Conservation (phyloP, 2,113 vertebrate genomes). For the Poeciliopsis prolifica region DNA sequence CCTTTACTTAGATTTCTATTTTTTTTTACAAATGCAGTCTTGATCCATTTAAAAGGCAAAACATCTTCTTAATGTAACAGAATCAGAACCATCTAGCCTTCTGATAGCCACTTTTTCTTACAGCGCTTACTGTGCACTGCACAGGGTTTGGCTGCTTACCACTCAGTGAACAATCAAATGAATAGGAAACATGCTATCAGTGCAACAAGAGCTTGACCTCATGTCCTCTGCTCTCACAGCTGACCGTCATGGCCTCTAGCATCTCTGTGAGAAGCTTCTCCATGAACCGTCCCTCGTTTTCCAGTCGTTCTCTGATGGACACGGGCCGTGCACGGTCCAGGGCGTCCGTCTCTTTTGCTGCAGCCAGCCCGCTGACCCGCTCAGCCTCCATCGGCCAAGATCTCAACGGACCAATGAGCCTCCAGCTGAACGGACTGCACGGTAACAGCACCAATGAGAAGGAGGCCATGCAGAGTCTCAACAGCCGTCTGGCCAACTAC, state of each 20-base stretch:
- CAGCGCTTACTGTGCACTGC: no score
- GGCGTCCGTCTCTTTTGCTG: conserved; percentile 69
- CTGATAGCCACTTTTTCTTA: no score
- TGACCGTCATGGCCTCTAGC: conserved; percentile 72
- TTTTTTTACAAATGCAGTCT: background rate
- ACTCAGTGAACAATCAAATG: background rate
- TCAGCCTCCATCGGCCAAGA: conserved; percentile 76
- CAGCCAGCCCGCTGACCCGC: conserved; percentile 70
- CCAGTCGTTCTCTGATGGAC: conserved; percentile 80
- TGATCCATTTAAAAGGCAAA: background rate
- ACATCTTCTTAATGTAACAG: background rate
- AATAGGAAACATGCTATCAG: background rate
- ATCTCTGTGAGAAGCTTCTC: conserved; percentile 77
- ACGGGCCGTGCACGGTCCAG: conserved; percentile 68
- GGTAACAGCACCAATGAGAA: conserved; percentile 83
- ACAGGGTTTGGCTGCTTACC: no score
- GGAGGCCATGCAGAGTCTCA: conserved; percentile 93
- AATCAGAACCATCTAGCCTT: background rate
- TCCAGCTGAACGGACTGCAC: conserved; percentile 71
- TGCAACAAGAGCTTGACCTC: background rate
- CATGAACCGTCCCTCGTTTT: conserved; percentile 75
- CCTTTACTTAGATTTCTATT: background rate
- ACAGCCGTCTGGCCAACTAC: conserved; percentile 86
- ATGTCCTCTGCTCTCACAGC: conserved; percentile 28
- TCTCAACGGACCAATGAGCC: conserved; percentile 67